These are phyloP conservation scores for Phymanthus crucifer DNA, from an alignment of 92 coral and sea anemone genomes.

Conservation along the genomic window DNA sequence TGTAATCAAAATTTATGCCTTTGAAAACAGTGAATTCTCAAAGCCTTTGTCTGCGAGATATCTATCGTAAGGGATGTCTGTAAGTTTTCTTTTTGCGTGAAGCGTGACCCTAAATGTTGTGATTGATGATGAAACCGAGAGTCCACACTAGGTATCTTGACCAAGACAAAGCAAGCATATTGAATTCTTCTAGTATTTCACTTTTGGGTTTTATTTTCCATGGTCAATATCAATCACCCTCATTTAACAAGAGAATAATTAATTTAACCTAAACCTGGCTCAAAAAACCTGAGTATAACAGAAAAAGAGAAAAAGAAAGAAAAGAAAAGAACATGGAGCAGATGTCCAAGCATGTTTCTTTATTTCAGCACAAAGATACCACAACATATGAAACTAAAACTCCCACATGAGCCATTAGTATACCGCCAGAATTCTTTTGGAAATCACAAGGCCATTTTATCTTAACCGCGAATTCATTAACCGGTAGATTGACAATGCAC, in stretches of 20 bases:
- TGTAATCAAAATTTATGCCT: neutral
- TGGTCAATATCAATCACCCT: neutral
- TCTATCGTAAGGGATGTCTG: neutral
- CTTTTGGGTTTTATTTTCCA: neutral
- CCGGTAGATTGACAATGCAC: slow-evolving; percentile 3
- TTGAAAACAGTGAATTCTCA: neutral
- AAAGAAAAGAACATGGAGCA: neutral
- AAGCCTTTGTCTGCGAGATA: neutral
- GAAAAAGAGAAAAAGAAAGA: too few species aligned
- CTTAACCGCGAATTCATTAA: slow-evolving; percentile 1
- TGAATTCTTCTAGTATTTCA: neutral
- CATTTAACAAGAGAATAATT: neutral
- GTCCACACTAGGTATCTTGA: neutral
- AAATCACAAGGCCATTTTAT: neutral
- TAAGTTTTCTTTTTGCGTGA: neutral
- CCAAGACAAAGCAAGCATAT: neutral
- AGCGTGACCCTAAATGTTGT: neutral
- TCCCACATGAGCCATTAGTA: slow-evolving; percentile 10
- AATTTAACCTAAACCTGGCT: neutral
- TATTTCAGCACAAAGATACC: slow-evolving; percentile 9
- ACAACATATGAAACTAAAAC: slow-evolving; percentile 5
- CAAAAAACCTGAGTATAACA: too few species aligned
- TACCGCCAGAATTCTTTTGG: slow-evolving; percentile 10
- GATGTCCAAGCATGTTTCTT: slow-evolving; percentile 8
- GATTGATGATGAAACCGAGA: neutral